A percentile compares a stretch with the other conserved stretches of the same genome.
Conservation (phyloP, 2,113 vertebrate species). For the Taurulus bubalis region DNA sequence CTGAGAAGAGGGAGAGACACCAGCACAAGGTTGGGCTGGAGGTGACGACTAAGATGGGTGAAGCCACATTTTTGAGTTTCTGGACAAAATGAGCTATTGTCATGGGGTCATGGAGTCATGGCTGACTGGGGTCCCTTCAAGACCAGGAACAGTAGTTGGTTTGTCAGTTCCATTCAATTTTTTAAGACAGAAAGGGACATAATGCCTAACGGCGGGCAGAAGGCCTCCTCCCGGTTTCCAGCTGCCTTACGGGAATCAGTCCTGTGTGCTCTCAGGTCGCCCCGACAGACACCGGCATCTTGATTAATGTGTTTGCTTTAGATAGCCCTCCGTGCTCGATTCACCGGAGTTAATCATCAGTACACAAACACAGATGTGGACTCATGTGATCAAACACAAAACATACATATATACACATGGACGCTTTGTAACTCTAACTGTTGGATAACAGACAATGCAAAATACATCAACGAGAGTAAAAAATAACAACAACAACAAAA, state of each 20-base stretch:
- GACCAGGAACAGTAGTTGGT: neutral
- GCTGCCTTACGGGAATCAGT: conserved; percentile 11
- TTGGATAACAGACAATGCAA: neutral
- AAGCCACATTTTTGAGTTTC: neutral
- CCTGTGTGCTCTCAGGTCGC: conserved; percentile 28
- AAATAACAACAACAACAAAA: neutral
- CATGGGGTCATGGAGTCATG: neutral
- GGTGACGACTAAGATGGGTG: neutral
- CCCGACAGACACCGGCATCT: conserved; percentile 30
- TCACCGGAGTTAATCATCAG: conserved; percentile 41
- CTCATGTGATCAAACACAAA: neutral
- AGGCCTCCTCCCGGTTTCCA: neutral
- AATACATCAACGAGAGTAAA: neutral
- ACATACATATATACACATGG: neutral
- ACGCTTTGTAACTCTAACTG: neutral
- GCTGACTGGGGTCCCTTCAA: neutral
- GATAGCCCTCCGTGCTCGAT: conserved; percentile 44
- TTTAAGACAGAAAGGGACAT: neutral
- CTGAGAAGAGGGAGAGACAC: conserved; percentile 26
- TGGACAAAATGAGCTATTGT: neutral
- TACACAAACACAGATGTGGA: conserved; percentile 50
- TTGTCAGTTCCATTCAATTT: neutral
- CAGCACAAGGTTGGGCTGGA: neutral
- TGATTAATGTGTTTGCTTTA: conserved; percentile 72
- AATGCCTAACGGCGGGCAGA: neutral